These are phyloP conservation scores for Hirudo medicinalis DNA, from an alignment of 1,140 invertebrate genomes.

Conservation along the genomic window DNA sequence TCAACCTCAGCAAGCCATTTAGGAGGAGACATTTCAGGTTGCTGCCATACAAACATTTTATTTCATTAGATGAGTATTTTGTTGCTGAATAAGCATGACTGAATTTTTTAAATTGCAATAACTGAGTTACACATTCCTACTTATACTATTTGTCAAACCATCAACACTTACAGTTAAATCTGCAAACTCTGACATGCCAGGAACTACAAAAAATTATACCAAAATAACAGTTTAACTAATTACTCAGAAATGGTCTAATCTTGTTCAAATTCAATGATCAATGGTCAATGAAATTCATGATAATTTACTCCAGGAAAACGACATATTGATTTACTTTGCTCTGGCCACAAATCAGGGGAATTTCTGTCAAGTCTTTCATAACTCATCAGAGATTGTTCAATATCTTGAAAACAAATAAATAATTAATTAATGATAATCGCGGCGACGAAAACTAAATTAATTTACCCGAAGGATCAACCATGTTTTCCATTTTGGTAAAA, in stretches of 20 bases:
- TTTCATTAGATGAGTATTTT: no score
- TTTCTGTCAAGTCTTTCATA: constrained; percentile 73
- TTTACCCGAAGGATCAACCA: no score
- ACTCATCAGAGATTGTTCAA: constrained; percentile 10
- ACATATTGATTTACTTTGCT: constrained; percentile 53
- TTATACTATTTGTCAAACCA: background rate
- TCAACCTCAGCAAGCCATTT: constrained; percentile 40
- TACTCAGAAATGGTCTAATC: no score
- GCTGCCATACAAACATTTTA: background rate
- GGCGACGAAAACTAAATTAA: no score
- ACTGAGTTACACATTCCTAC: no score
- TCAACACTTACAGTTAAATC: background rate
- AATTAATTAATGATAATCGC: background rate
- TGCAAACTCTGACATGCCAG: constrained; percentile 1
- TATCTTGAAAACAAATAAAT: constrained; percentile 3
- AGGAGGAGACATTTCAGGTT: constrained; percentile 11
- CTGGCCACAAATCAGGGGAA: constrained; percentile 83
- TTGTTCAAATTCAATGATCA: no score
- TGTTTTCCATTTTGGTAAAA: no score
- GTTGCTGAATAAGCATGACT: no score
- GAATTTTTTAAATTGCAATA: no score
- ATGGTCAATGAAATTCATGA: no score
- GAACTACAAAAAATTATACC: background rate
- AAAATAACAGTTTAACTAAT: background rate
- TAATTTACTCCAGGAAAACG: no score